Base-by-base conservation (phyloP, 2,797 vertebrate species). In the Hyperoplus lanceolatus region DNA sequence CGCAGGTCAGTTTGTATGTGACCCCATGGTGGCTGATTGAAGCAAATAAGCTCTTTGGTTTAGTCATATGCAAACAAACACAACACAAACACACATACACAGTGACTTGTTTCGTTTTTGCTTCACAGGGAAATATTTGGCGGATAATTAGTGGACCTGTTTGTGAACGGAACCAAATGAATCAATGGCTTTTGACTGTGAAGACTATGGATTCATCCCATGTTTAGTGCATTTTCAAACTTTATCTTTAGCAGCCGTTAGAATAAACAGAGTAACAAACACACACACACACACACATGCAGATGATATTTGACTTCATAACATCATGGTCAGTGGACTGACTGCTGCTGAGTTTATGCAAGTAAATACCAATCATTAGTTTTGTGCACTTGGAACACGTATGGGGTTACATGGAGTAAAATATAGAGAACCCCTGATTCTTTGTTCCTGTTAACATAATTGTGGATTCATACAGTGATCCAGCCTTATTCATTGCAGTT, bases 61-160 rank as follows among this genome's bases (percentile, higher is more conserved):
- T 8, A 16, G 15, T 53, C 29, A 61, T 46, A 6, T 10, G 7
- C 38, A 41, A n/a, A 46, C 12, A 56, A 13, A 8, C 55, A n/a
- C 18, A 8, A 6, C 15, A 3, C 43, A 29, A 18, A 57, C 54
- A 2, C 14, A 49, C n/a, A 42, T n/a, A 11, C 16, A 65, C 56
- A 62, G 63, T 90, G 71, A 84, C 77, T 18, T 59, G 8, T 83
- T 73, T 80, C 5, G 7, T 85, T 95, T 29, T 89, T 90, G 0
- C 93, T 94, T 92, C 91, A 46, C 89, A 99, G 98, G 98, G 92
- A 99, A 99, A 95, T 99, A 99, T 92, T 94, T 99, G 96, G 98
- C 98, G 0, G 97, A 99, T 94, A 98, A 98, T 93, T 99, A 96
- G 94, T 57, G 87, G 92, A 95, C 89, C 75, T 77, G 87, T 77